These are phyloP conservation scores for Heliocidaris erythrogramma DNA, from an alignment of 35 echinoderm and acorn worm genomes.

Conservation along the genomic window DNA sequence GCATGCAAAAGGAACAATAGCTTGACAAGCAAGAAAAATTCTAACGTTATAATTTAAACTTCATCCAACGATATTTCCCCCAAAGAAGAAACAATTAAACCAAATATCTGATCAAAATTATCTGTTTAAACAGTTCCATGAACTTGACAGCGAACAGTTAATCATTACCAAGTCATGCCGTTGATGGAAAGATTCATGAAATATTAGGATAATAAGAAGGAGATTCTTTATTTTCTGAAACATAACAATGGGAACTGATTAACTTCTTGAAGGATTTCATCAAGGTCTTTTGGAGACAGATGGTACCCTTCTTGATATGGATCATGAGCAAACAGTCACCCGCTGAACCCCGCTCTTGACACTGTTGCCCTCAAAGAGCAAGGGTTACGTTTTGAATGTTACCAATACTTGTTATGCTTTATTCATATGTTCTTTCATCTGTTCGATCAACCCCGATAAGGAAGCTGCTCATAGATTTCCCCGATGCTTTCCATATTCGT, in stretches of 20 bases:
- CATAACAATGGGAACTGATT: background rate
- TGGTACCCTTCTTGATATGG: background rate
- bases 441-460: background rate
- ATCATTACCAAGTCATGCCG: too few species aligned
- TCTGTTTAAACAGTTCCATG: too few species aligned
- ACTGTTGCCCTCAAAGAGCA: background rate
- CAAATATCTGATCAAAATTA: too few species aligned
- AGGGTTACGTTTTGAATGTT: background rate
- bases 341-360: background rate
- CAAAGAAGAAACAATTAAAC: too few species aligned
- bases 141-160: too few species aligned
- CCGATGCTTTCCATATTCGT: background rate
- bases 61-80: too few species aligned
- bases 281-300: background rate
- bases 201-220: too few species aligned
- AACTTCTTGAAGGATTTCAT: background rate
- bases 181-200: too few species aligned
- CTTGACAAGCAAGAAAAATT: too few species aligned
- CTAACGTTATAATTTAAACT: too few species aligned
- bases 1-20: too few species aligned
- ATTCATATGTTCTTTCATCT: background rate
- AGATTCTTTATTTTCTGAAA: too few species aligned
- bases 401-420: constrained; percentile 6
- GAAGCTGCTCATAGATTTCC: background rate
- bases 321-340: background rate